phyloP scores from a whole-genome alignment of 2,888 invertebrate genomes.

The Mongoloraphidia duomilia region DNA sequence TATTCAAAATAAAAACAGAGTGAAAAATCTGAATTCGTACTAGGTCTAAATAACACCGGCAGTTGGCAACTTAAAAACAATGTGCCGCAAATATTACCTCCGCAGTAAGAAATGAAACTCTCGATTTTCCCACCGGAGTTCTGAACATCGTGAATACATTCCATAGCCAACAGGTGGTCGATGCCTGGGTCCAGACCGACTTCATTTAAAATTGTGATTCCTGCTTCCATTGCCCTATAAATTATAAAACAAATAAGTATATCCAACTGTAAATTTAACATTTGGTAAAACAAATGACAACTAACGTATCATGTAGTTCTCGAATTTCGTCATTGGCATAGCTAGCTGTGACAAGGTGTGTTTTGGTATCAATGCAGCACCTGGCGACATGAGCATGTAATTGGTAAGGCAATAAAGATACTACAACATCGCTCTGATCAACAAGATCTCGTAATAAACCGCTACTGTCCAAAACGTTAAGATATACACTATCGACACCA shows the following conservation, averaged over 20 bases:
- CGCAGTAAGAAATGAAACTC: constrained; percentile 94
- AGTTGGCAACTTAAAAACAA: no score
- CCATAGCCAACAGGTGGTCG: constrained; percentile 90
- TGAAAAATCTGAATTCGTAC: background rate
- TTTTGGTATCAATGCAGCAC: constrained; percentile 70
- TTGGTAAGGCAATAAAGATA: constrained; percentile 82
- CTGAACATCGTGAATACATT: constrained; percentile 89
- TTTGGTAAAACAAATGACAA: constrained; percentile 8
- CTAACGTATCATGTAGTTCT: constrained; percentile 59
- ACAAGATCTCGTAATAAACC: constrained; percentile 59
- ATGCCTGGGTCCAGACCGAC: constrained; percentile 98
- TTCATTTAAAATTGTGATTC: constrained; percentile 89
- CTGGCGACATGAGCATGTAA: constrained; percentile 77
- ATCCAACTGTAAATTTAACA: background rate
- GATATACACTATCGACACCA: constrained; percentile 62
- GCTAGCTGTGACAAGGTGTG: constrained; percentile 93
- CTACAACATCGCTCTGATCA: constrained; percentile 56
- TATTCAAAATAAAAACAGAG: background rate
- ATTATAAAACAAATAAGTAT: background rate
- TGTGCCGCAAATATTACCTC: constrained; percentile 34
- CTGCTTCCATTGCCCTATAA: constrained; percentile 68
- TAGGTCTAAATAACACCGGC: background rate
- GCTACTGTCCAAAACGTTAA: constrained; percentile 65
- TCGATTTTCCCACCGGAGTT: constrained; percentile 81
- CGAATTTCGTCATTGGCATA: constrained; percentile 79